These are phyloP conservation scores for Polyploca ridens DNA, from an alignment of 2,888 invertebrate genomes.

Conservation along the genomic window DNA sequence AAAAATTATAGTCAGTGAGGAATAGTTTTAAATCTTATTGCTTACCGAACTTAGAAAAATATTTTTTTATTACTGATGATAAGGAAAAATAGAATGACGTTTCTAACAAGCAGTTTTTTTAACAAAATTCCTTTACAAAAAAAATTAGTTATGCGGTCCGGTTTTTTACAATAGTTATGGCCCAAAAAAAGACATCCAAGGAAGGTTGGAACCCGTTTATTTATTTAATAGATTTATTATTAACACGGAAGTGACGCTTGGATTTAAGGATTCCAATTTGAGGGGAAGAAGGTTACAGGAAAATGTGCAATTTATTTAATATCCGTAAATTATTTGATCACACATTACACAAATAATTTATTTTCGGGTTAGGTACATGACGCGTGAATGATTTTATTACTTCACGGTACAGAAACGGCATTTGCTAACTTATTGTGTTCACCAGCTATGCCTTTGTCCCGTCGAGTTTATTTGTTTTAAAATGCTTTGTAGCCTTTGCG, in stretches of 20 bases:
- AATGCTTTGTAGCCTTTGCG: conserved; percentile 1
- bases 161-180: too few species aligned
- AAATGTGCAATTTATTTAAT: neutral
- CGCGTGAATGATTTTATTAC: neutral
- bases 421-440: conserved; percentile 7
- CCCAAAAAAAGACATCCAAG: too few species aligned
- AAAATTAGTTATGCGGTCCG: too few species aligned
- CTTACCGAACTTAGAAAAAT: too few species aligned
- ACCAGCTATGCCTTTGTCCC: conserved; percentile 2
- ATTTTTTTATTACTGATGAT: too few species aligned
- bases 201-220: too few species aligned
- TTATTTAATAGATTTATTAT: neutral
- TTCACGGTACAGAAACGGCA: neutral
- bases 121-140: too few species aligned
- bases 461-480: neutral
- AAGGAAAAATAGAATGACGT: too few species aligned
- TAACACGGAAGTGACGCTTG: neutral
- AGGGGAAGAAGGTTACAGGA: neutral
- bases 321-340: neutral
- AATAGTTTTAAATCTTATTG: too few species aligned
- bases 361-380: neutral
- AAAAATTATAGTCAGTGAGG: too few species aligned
- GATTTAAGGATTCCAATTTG: neutral
- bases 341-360: neutral
- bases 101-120: too few species aligned